Evolutionary conservation across 1,140 invertebrate genomes (phyloP).

Genomic region (Microplitis mediator): DNA sequence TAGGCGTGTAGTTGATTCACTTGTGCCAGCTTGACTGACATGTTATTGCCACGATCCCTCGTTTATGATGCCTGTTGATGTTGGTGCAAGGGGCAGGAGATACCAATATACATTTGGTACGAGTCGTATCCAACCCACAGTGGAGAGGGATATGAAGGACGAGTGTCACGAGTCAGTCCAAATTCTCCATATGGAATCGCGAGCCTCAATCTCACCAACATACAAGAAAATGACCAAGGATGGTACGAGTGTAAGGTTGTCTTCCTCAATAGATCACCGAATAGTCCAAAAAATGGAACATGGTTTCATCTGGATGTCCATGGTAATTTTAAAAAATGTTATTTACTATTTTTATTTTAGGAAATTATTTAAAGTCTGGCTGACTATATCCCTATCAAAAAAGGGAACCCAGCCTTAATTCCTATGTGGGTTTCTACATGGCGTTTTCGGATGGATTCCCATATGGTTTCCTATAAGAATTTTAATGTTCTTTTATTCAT

Average conservation of each 20-base stretch:
- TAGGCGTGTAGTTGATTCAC: background rate
- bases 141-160: constrained; percentile 88
- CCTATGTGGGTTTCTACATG: too few relatives aligned
- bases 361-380: too few relatives aligned
- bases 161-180: constrained; percentile 84
- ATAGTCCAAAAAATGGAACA: constrained; percentile 88
- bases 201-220: constrained; percentile 92
- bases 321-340: constrained; percentile 61
- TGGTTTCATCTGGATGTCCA: constrained; percentile 97
- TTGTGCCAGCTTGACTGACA: constrained; percentile 19
- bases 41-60: constrained; percentile 37
- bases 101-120: constrained; percentile 97
- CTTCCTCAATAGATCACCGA: constrained; percentile 91
- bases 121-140: constrained; percentile 94
- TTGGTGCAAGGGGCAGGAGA: constrained; percentile 81
- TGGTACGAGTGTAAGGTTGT: constrained; percentile 98
- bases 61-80: constrained; percentile 59
- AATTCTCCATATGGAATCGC: constrained; percentile 87
- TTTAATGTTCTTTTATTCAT: too few relatives aligned
- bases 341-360: background rate
- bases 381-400: too few relatives aligned
- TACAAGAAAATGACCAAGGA: constrained; percentile 90
- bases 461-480: too few relatives aligned
- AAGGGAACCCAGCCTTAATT: too few relatives aligned
- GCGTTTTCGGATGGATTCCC: too few relatives aligned